Conservation (phyloP, 2,888 invertebrate genomes). For the Andricus quercusramuli region DNA sequence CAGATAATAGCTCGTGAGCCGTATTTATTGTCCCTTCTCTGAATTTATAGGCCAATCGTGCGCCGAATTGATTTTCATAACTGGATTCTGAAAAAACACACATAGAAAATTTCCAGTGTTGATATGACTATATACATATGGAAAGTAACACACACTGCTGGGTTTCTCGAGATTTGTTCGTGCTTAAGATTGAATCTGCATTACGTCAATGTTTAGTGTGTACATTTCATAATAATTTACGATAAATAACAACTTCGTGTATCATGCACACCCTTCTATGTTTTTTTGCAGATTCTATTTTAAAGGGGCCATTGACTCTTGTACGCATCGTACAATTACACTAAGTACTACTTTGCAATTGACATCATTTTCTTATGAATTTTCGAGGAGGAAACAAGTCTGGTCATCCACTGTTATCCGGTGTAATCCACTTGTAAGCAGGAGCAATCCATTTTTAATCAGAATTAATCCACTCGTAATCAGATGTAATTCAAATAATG, state of each 20-base stretch:
- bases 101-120: not conserved
- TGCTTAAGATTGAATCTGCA: slow-evolving; percentile 65
- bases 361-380: not conserved
- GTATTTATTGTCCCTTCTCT: slow-evolving; percentile 3
- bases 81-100: slow-evolving; percentile 12
- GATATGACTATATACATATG: not conserved
- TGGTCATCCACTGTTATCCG: too few relatives aligned
- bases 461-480: too few relatives aligned
- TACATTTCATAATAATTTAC: slow-evolving; percentile 64
- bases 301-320: slow-evolving; percentile 17
- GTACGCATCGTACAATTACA: not conserved
- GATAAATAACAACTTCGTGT: slow-evolving; percentile 55
- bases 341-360: not conserved
- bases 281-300: slow-evolving; percentile 20
- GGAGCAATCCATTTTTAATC: too few relatives aligned
- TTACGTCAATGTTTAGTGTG: slow-evolving; percentile 66
- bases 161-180: slow-evolving; percentile 63
- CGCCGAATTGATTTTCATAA: slow-evolving; percentile 36
- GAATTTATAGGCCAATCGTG: slow-evolving; percentile 27
- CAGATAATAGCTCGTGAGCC: not conserved
- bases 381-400: not conserved
- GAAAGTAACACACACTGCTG: not conserved
- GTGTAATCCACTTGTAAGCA: too few relatives aligned
- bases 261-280: slow-evolving; percentile 36
- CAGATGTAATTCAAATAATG: too few relatives aligned